Evolutionary conservation across 2,888 invertebrate genomes (phyloP), one percentile per base, ranked within the genome.

Genomic region (Busseola fusca): DNA sequence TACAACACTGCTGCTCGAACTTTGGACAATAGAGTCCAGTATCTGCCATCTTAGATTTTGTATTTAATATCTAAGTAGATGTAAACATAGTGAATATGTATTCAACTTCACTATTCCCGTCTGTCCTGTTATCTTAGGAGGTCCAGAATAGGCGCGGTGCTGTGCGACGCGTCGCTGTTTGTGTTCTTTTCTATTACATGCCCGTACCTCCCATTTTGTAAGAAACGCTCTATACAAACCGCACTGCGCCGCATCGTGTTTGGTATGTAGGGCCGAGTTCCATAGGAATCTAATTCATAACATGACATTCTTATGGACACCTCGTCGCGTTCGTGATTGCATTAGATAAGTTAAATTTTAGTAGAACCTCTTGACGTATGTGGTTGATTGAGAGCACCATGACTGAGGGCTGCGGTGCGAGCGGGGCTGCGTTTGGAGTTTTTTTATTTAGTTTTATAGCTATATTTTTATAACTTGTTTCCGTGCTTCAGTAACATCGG

Each of bases 381-480:
- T 83, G 80, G 73, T 72, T 66, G 59, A 66, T 85, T 84, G 81
- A 85, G 78, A 86, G 90, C 91, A 90, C 92, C 91, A 88, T 88
- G 92, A 93, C 92, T 92, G 91, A 92, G 82, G 86, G 86, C 84
- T 85, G 87, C 84, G 88, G 90, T 92, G 92, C 89, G 76, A 79
- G 78, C 81, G 80, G 73, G 78, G 81, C 86, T 86, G 75, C 76
- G 86, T 93, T 93, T 93, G 86, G 90, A 93, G 87, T 87, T 86
- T 87, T 75, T 93, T 93, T 93, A 92, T 93, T 92, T 93, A 91
- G 91, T 92, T 92, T 92, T 92, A 89, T 91, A 92, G 84, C 86
- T 89, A 87, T 91, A 89, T 92, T 92, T 92, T 93, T 91, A 87
- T 88, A 88, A 87, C 80, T 84, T 87, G 87, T 89, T 90, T 89